A percentile compares a stretch with the other conserved stretches of the same genome.
These are phyloP conservation scores for Cabera pusaria DNA, from an alignment of 2,888 invertebrate species.

Conservation along the genomic window DNA sequence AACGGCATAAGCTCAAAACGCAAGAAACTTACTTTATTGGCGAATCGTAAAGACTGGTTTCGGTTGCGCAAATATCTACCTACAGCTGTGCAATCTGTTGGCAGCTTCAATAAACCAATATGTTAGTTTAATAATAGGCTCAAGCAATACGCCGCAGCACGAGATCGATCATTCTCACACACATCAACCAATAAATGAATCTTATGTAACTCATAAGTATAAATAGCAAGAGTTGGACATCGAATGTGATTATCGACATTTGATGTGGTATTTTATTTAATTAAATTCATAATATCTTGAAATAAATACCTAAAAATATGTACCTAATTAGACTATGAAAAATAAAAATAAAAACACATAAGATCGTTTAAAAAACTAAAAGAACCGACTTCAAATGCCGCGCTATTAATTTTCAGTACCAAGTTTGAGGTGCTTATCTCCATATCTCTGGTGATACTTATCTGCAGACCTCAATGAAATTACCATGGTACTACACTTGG, in stretches of 20 bases:
- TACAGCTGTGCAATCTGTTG: conserved; percentile 30
- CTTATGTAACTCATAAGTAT: conserved; percentile 14
- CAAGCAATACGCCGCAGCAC: conserved; percentile 42
- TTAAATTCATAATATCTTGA: too few species aligned
- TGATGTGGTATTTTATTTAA: too few species aligned
- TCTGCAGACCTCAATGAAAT: too few species aligned
- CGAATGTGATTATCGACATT: conserved; percentile 3
- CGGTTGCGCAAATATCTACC: conserved; percentile 29
- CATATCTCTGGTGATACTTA: too few species aligned
- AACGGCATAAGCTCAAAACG: conserved; percentile 18
- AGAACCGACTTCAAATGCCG: too few species aligned
- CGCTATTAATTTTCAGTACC: too few species aligned
- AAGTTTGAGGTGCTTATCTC: too few species aligned
- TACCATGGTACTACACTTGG: too few species aligned
- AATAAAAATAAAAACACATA: too few species aligned
- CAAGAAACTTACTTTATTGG: conserved; percentile 25
- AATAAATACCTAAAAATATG: too few species aligned
- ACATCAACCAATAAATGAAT: conserved; percentile 19
- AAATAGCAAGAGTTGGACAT: conserved; percentile 6
- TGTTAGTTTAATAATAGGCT: conserved; percentile 41
- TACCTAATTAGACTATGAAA: too few species aligned
- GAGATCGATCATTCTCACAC: conserved; percentile 46
- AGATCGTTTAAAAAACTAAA: too few species aligned
- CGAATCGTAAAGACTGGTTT: conserved; percentile 22
- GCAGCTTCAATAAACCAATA: conserved; percentile 44